Conservation (phyloP, 2,797 vertebrate genomes). For the Gorsachius magnificus region DNA sequence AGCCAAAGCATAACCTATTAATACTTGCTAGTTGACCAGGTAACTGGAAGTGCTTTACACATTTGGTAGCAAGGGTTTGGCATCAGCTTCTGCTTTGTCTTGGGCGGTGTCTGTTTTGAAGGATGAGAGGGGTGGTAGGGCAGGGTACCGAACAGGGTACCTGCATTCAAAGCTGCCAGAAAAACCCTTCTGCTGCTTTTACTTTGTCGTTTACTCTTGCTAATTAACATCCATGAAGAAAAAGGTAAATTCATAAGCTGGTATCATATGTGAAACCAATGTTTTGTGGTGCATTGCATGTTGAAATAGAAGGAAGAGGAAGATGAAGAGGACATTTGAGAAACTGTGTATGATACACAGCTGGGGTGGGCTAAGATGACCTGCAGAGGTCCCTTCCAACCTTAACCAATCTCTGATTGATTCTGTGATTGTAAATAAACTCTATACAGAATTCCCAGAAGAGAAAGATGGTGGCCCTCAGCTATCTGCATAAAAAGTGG, state of each 20-base stretch:
- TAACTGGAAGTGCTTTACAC: background rate
- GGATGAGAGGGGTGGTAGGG: background rate
- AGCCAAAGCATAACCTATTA: background rate
- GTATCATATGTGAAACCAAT: background rate
- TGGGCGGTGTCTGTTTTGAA: background rate
- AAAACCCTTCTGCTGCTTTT: background rate
- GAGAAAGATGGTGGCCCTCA: background rate
- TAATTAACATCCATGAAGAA: background rate
- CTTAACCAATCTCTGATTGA: background rate
- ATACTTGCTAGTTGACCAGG: background rate
- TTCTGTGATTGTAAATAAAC: background rate
- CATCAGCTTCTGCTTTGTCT: background rate
- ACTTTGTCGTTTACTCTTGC: background rate
- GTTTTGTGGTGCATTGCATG: background rate
- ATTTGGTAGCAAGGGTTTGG: background rate
- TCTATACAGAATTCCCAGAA: background rate
- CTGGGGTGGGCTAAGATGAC: background rate
- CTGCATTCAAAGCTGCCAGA: background rate
- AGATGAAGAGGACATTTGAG: background rate
- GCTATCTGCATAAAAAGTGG: background rate
- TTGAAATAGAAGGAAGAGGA: background rate
- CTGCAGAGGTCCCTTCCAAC: background rate
- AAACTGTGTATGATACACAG: background rate
- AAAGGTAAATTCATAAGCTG: background rate
- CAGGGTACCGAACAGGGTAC: background rate